Base-by-base conservation (phyloP, 2,113 vertebrate genomes). In the Podarcis muralis region DNA sequence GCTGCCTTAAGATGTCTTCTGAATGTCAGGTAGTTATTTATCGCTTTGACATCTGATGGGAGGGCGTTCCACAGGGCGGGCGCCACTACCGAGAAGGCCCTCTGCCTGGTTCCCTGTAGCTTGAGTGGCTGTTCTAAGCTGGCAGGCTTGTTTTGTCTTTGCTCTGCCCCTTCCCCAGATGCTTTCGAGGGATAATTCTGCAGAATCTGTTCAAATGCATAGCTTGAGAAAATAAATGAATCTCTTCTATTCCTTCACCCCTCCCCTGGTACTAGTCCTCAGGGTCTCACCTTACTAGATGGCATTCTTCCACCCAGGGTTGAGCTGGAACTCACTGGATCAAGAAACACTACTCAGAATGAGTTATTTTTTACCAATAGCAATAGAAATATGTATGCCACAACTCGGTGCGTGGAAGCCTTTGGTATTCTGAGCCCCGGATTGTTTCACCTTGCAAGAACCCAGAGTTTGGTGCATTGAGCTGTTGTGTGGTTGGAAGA, bases 401-500 rank as follows among this genome's bases (percentile, higher is more conserved):
- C 59, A 48, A 4, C 85, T 48, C 59, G 6, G 22, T 59, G 23
- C 59, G 15, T 72, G 40, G 25, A 87, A 68, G 6, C 22, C 13
- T 35, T 69, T 80, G 6, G 72, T 53, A 57, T 57, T 35, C 13
- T 71, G 66, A 81, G 79, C 16, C 23, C 66, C 27, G 22, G 16
- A 27, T 13, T 71, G 53, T 57, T 87, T 30, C 4, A 18, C 77
- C 43, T 87, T 65, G 22, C 40, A 71, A 37, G 30, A 87, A 81
- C 22, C 7, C 20, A 35, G 40, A 40, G 53, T 22, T 62, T 23
- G 62, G 57, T 25, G n/a, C 35, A 43, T 25, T 37, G 1, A 27
- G 20, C 20, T 65, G 37, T 77, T 62, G 86, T 71, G 35, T 68
- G 72, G 5, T 89, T 88, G n/a, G 69, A 85, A 57, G 88, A 7